Evolutionary conservation across 2,113 vertebrate genomes (phyloP).

Genomic region (Austrofundulus limnaeus): DNA sequence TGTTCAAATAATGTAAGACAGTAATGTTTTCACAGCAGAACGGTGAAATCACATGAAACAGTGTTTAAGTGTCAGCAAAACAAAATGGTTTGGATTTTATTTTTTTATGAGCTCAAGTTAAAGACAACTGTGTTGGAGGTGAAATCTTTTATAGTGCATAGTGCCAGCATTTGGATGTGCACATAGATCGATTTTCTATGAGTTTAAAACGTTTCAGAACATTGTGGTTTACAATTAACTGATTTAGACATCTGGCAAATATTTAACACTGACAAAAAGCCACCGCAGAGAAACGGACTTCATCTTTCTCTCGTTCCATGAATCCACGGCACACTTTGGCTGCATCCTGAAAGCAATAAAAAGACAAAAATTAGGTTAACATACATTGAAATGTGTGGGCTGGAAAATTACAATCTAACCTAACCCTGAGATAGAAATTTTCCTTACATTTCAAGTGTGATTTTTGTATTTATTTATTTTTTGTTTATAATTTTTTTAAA

Average conservation of each 20-base stretch:
- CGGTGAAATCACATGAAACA: conserved; percentile 20
- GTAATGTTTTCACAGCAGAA: conserved; percentile 30
- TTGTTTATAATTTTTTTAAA: no score
- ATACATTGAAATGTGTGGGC: no score
- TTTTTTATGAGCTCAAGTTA: conserved; percentile 15
- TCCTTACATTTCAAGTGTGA: no score
- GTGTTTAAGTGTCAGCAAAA: conserved; percentile 29
- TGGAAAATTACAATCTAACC: no score
- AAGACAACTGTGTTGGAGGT: conserved; percentile 53
- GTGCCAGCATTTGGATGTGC: conserved; percentile 56
- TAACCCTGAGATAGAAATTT: no score
- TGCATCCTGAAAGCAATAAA: conserved; percentile 80
- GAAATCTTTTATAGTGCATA: conserved; percentile 59
- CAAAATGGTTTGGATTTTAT: conserved; percentile 17
- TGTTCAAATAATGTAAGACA: conserved; percentile 7
- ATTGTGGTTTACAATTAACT: conserved; percentile 34
- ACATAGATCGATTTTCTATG: conserved; percentile 30
- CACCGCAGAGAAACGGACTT: conserved; percentile 94
- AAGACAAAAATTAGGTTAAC: background rate
- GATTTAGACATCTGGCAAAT: background rate
- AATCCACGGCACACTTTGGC: conserved; percentile 91
- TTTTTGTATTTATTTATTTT: no score
- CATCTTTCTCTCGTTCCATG: conserved; percentile 89
- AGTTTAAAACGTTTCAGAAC: conserved; percentile 38
- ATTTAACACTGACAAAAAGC: conserved; percentile 86